Percentiles rank a stretch among this genome's conserved stretches.
Conservation (phyloP, 92 coral and sea anemone species). For the Phenganax stokvisi region DNA sequence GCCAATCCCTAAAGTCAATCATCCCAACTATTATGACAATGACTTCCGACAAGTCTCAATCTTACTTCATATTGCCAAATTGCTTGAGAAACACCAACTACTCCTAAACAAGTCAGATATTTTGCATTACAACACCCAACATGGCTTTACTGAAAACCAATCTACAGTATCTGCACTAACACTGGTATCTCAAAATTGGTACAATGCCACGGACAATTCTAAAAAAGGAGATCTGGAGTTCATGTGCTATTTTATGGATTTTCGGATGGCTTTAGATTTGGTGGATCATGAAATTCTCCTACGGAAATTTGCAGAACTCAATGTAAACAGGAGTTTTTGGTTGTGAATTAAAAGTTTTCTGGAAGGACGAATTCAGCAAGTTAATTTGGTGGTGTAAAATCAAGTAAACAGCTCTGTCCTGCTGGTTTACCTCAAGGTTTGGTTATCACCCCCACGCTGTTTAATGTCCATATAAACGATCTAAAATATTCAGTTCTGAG, state of each 20-base stretch:
- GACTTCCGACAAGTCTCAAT: conserved; percentile 44
- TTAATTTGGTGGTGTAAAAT: conserved; percentile 1
- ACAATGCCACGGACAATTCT: conserved; percentile 17
- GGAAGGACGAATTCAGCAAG: conserved; percentile 14
- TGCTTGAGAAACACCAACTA: conserved; percentile 27
- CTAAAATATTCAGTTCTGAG: neutral
- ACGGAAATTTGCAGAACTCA: conserved; percentile 14
- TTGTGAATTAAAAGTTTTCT: conserved; percentile 17
- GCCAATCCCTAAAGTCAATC: conserved; percentile 33
- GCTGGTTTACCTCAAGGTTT: no score
- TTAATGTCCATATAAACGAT: neutral
- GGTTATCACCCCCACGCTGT: no score
- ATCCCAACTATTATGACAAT: conserved; percentile 33
- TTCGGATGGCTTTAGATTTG: conserved; percentile 29
- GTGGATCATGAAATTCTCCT: conserved; percentile 37
- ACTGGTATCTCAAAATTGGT: conserved; percentile 14
- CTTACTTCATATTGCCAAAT: conserved; percentile 29
- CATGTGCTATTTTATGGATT: conserved; percentile 27
- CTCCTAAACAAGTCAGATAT: conserved; percentile 23
- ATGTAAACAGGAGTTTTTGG: conserved; percentile 1
- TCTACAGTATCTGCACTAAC: conserved; percentile 31
- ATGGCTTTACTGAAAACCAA: conserved; percentile 4
- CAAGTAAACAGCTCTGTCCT: neutral
- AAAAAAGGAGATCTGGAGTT: conserved; percentile 12
- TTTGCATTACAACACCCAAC: conserved; percentile 17